phyloP scores from a whole-genome alignment of 2,113 vertebrate species.

The Bungarus multicinctus region DNA sequence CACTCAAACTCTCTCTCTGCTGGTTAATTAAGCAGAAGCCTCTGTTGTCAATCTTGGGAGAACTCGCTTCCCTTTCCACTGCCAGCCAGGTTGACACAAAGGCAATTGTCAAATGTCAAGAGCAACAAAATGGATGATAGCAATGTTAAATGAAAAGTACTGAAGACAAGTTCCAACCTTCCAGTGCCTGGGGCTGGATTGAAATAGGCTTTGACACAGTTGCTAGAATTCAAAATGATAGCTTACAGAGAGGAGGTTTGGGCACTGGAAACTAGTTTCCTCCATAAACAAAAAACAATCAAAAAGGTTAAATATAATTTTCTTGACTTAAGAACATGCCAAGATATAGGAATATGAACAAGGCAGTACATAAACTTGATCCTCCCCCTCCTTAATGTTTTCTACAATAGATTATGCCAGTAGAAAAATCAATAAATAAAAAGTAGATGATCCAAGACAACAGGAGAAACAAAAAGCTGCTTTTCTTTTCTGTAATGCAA shows the following conservation, averaged over 20 bases:
- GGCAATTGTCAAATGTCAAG: constrained; percentile 39
- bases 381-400: not conserved
- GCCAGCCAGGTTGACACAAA: constrained; percentile 45
- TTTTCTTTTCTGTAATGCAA: constrained; percentile 36
- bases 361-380: constrained; percentile 21
- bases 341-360: not conserved
- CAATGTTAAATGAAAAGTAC: constrained; percentile 15
- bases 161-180: constrained; percentile 5
- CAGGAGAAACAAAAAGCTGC: constrained; percentile 6
- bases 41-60: constrained; percentile 45
- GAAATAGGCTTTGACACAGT: constrained; percentile 33
- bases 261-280: constrained; percentile 28
- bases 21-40: constrained; percentile 59
- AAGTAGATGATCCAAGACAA: constrained; percentile 32
- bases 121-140: constrained; percentile 22
- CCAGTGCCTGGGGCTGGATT: constrained; percentile 2
- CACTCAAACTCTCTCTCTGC: constrained; percentile 44
- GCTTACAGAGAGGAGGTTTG: constrained; percentile 31
- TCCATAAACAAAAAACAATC: not conserved
- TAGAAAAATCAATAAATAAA: constrained; percentile 36
- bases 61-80: constrained; percentile 3
- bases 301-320: not conserved
- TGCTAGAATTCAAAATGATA: constrained; percentile 40
- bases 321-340: constrained; percentile 33
- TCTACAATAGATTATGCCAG: constrained; percentile 32